Evolutionary conservation across 2,888 invertebrate species (phyloP), one percentile per base, ranked within the genome.

Genomic region (Sphaerophoria rueppellii): DNA sequence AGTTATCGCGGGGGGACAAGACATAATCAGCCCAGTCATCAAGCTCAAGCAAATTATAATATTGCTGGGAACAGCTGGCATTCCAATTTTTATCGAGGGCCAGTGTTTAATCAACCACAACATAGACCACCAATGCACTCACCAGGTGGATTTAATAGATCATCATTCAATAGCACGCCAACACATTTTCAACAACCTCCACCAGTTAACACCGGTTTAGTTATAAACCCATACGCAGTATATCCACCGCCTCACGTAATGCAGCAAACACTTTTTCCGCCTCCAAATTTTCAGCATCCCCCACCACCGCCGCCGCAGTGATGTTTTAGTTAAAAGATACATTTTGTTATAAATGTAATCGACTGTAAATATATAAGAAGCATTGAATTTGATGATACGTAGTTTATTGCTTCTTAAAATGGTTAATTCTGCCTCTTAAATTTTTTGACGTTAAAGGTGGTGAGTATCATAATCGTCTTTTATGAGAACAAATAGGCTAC

Each of bases 61-160:
- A 88, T 88, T 4, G 88, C 88, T 82, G 87, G 89, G 0, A 89
- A 88, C 61, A 90, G 91, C 48, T 91, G 91, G 91, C 91, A 91
- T 69, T 90, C 90, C 2, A 91, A 91, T 82, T 91, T 89, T 60
- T 87, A 89, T 75, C 90, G 89, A 78, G 87, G 87, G 34, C 89
- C 87, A 76, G 43, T 6, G 9, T 65, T 9, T 40, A 75, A 34
- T n/a, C 77, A 69, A 0, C 70, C 37, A 9, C 76, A 67, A 14
- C 70, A 77, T 43, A 65, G 52, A 48, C 74, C 70, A 52, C 79
- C 57, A 40, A 40, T 48, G 12, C 74, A 61, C 73, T 57, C 69
- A 11, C 67, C 92, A 92, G 92, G 92, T 92, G 89, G 92, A 92
- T 92, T 92, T 91, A 92, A 90, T 91, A 91, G 91, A 91, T 58